Evolutionary conservation across 2,113 vertebrate species (phyloP).

Genomic region (Prionailurus bengalensis): DNA sequence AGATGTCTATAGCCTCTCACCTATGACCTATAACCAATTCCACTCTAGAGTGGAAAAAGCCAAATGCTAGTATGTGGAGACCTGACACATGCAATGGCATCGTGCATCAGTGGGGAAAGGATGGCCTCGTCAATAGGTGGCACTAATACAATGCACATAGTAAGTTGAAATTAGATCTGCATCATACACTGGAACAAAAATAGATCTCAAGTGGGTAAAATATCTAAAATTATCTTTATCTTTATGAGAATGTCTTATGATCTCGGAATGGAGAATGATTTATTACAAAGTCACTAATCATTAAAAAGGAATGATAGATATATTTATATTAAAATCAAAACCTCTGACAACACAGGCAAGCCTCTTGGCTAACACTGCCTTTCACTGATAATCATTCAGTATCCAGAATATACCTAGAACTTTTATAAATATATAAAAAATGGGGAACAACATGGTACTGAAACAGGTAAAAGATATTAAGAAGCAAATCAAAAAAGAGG

Average conservation of each 20-base stretch:
- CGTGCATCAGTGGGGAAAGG: neutral
- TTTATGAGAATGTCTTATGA: neutral
- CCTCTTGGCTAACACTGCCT: neutral
- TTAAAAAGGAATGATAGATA: conserved; percentile 1
- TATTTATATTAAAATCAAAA: conserved; percentile 44
- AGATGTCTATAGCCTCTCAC: neutral
- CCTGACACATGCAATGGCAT: neutral
- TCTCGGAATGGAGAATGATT: neutral
- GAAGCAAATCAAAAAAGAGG: neutral
- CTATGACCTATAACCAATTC: neutral
- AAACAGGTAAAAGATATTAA: neutral
- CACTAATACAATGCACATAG: neutral
- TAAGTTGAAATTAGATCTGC: neutral
- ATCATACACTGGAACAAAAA: neutral
- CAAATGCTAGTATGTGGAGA: neutral
- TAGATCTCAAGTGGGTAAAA: neutral
- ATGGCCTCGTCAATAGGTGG: neutral
- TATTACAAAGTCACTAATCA: conserved; percentile 19
- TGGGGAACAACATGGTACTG: neutral
- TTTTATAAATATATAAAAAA: neutral
- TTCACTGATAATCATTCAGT: neutral
- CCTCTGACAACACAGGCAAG: neutral
- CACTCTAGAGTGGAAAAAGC: neutral
- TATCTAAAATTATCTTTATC: neutral
- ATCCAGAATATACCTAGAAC: neutral